Percentiles rank a stretch among this genome's conserved stretches.
phyloP scores from a whole-genome alignment of 2,888 invertebrate genomes.

The Caenorhabditis sinica region DNA sequence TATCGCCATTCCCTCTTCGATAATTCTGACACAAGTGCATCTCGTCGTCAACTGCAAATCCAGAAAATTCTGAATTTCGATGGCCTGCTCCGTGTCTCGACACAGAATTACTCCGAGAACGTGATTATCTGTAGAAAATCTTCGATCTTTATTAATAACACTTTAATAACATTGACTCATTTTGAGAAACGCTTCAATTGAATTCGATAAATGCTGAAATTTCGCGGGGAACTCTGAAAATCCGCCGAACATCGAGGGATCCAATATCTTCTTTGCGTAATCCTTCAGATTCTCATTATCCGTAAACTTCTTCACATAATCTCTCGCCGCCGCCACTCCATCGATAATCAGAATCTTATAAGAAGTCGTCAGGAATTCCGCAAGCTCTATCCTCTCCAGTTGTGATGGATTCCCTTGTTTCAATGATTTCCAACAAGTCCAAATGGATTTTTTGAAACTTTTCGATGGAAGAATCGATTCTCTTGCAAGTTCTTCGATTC shows the following conservation, averaged over 20 bases:
- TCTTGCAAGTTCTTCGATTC: slow-evolving; percentile 20
- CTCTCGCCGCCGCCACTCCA: slow-evolving; percentile 36
- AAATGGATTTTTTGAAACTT: slow-evolving; percentile 39
- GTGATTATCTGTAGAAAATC: slow-evolving; percentile 34
- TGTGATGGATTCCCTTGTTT: slow-evolving; percentile 20
- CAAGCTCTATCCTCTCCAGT: slow-evolving; percentile 28
- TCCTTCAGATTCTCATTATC: neutral
- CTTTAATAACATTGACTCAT: slow-evolving; percentile 31
- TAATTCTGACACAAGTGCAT: slow-evolving; percentile 27
- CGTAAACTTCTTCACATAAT: slow-evolving; percentile 33
- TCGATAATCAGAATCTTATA: slow-evolving; percentile 47
- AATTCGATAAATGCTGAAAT: slow-evolving; percentile 40
- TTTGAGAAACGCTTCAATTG: slow-evolving; percentile 55
- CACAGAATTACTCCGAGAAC: slow-evolving; percentile 49
- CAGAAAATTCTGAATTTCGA: slow-evolving; percentile 46
- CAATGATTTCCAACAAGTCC: slow-evolving; percentile 50
- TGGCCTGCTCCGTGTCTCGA: slow-evolving; percentile 44
- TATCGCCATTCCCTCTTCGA: slow-evolving; percentile 30
- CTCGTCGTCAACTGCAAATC: slow-evolving; percentile 29
- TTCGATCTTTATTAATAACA: too few relatives aligned
- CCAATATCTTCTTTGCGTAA: slow-evolving; percentile 18
- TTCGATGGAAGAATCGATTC: slow-evolving; percentile 39
- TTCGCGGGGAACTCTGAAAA: slow-evolving; percentile 58
- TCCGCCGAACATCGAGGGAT: slow-evolving; percentile 40
- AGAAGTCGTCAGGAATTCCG: slow-evolving; percentile 33